A percentile compares a stretch with the other conserved stretches of the same genome.
phyloP scores from a whole-genome alignment of 2,888 invertebrate genomes.

The Drosophila multiciliata region DNA sequence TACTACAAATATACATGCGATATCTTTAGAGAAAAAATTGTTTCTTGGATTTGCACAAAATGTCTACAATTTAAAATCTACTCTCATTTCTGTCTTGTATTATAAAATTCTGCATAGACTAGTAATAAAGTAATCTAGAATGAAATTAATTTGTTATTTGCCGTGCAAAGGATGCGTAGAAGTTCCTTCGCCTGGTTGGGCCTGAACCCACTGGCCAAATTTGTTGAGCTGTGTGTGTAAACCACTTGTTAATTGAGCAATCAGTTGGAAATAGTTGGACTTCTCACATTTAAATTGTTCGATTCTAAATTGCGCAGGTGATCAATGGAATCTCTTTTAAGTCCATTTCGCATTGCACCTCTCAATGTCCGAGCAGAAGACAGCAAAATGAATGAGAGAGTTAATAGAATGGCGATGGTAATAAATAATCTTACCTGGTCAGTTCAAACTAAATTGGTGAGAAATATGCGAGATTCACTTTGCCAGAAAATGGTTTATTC shows the following conservation, averaged over 20 bases:
- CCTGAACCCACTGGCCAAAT: slow-evolving; percentile 80
- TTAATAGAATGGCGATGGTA: not conserved
- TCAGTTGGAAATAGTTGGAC: not conserved
- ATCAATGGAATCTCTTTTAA: slow-evolving; percentile 52
- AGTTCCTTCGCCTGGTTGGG: slow-evolving; percentile 2
- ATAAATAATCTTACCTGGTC: slow-evolving; percentile 80
- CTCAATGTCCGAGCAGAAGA: slow-evolving; percentile 51
- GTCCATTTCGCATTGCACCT: slow-evolving; percentile 27
- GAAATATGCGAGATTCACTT: slow-evolving; percentile 48
- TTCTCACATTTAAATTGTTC: slow-evolving; percentile 87
- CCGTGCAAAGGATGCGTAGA: slow-evolving; percentile 8
- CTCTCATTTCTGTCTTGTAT: too few relatives aligned
- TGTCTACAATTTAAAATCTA: too few relatives aligned
- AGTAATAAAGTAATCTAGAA: too few relatives aligned
- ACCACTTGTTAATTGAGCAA: too few relatives aligned
- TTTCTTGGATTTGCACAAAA: too few relatives aligned
- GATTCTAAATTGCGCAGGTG: slow-evolving; percentile 48
- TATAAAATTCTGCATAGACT: too few relatives aligned
- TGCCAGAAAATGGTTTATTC: slow-evolving; percentile 6
- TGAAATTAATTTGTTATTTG: too few relatives aligned
- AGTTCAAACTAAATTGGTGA: slow-evolving; percentile 82
- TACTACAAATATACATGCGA: too few relatives aligned
- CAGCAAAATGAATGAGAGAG: slow-evolving; percentile 4
- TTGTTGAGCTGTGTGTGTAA: slow-evolving; percentile 35
- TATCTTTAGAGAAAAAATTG: too few relatives aligned